These are phyloP conservation scores for Lichenostomus cassidix DNA, from an alignment of 2,113 vertebrate species.

Conservation along the genomic window DNA sequence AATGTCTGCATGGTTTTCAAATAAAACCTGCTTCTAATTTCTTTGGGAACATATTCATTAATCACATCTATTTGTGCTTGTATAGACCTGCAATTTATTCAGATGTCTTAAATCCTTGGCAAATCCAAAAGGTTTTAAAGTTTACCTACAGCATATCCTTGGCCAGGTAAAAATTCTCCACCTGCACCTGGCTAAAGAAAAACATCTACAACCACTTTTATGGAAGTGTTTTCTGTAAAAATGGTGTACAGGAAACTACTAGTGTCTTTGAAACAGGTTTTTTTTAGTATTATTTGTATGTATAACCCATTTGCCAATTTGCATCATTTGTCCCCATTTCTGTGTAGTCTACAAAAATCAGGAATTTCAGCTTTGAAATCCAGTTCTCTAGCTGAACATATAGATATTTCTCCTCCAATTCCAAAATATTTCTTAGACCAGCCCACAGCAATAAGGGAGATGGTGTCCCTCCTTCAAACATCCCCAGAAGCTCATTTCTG, in stretches of 20 bases:
- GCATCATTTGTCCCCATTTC: not conserved
- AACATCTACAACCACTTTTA: not conserved
- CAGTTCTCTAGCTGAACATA: not conserved
- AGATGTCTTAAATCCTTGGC: not conserved
- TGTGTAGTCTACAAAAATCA: not conserved
- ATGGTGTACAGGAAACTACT: accelerated
- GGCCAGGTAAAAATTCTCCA: accelerated
- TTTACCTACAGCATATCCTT: not conserved
- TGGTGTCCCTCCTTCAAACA: not conserved
- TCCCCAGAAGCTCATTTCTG: not conserved
- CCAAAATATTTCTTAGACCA: not conserved
- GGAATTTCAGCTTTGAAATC: not conserved
- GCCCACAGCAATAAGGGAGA: not conserved
- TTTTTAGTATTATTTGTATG: not conserved
- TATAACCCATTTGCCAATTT: not conserved
- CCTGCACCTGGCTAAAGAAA: not conserved
- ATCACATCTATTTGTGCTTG: not conserved
- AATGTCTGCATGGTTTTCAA: not conserved
- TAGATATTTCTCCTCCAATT: not conserved
- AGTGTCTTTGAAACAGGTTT: accelerated
- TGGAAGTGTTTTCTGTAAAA: not conserved
- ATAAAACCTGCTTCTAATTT: accelerated
- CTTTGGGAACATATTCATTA: not conserved
- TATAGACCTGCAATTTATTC: not conserved
- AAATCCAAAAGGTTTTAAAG: not conserved